These are phyloP conservation scores for Brachyptera risi DNA, from an alignment of 2,888 invertebrate species.

Conservation along the genomic window DNA sequence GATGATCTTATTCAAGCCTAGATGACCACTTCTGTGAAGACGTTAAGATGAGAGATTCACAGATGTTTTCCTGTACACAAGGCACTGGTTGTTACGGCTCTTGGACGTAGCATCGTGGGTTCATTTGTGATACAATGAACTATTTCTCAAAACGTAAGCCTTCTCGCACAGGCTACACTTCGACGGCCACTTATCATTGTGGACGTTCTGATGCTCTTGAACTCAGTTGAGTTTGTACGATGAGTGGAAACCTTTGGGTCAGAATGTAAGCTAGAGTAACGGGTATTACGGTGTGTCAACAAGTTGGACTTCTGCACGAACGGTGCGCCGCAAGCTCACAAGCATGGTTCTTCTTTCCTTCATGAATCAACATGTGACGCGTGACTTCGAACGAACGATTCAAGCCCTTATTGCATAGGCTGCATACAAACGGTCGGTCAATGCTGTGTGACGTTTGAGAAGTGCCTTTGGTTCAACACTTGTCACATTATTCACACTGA, in stretches of 20 bases:
- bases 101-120: constrained; percentile 29
- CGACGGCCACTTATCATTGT: constrained; percentile 46
- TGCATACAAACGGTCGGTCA: constrained; percentile 27
- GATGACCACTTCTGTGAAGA: constrained; percentile 33
- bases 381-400: constrained; percentile 31
- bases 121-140: not conserved
- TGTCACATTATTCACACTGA: constrained; percentile 36
- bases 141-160: constrained; percentile 21
- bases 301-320: constrained; percentile 41
- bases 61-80: constrained; percentile 37
- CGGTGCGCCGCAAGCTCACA: constrained; percentile 41
- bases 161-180: constrained; percentile 49
- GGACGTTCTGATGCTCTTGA: constrained; percentile 40
- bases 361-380: constrained; percentile 42
- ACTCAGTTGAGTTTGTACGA: constrained; percentile 39
- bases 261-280: constrained; percentile 38
- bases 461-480: constrained; percentile 36
- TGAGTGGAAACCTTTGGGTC: constrained; percentile 39
- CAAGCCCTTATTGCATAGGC: constrained; percentile 27
- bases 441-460: constrained; percentile 38
- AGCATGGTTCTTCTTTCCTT: constrained; percentile 37
- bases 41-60: constrained; percentile 35
- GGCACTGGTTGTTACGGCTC: constrained; percentile 35
- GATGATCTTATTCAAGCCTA: constrained; percentile 49
- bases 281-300: constrained; percentile 40